A percentile compares a stretch with the other conserved stretches of the same genome.
phyloP scores from a whole-genome alignment of 2,888 invertebrate species.

The Erebia aethiops region DNA sequence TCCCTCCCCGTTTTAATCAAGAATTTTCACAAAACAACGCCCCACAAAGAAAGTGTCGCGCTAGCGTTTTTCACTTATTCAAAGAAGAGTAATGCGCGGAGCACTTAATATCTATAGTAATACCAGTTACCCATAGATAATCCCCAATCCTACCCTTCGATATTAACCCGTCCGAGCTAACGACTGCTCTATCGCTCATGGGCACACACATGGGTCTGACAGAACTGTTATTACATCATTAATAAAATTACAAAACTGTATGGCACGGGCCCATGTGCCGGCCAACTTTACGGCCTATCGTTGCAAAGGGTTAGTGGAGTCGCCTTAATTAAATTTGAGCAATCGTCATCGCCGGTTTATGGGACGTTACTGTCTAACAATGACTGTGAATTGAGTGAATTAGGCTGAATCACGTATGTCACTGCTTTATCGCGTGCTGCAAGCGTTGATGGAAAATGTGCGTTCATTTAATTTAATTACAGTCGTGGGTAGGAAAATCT shows the following conservation, averaged over 20 bases:
- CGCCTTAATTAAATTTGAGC: slow-evolving; percentile 79
- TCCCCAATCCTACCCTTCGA: slow-evolving; percentile 70
- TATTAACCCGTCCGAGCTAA: slow-evolving; percentile 80
- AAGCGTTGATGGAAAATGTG: slow-evolving; percentile 45
- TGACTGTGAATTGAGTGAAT: slow-evolving; percentile 75
- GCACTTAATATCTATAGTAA: slow-evolving; percentile 38
- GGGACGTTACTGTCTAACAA: slow-evolving; percentile 67
- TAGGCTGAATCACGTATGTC: slow-evolving; percentile 72
- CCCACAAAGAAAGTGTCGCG: slow-evolving; percentile 33
- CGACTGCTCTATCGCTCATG: slow-evolving; percentile 81
- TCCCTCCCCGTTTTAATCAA: slow-evolving; percentile 32
- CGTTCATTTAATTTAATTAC: slow-evolving; percentile 17
- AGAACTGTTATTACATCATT: slow-evolving; percentile 83
- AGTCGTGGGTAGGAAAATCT: not conserved
- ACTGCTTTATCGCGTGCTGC: slow-evolving; percentile 63
- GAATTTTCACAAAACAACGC: slow-evolving; percentile 36
- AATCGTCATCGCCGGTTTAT: slow-evolving; percentile 70
- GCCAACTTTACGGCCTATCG: slow-evolving; percentile 68
- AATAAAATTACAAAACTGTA: slow-evolving; percentile 82
- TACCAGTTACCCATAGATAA: slow-evolving; percentile 65
- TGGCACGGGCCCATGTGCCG: slow-evolving; percentile 66
- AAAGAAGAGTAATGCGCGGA: slow-evolving; percentile 32
- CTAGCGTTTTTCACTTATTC: slow-evolving; percentile 32
- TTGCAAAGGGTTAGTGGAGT: slow-evolving; percentile 62
- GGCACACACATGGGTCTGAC: slow-evolving; percentile 80